Evolutionary conservation across 2,888 invertebrate species (phyloP), one percentile per base, ranked within the genome.

Genomic region (Leptopterna dolabrata): DNA sequence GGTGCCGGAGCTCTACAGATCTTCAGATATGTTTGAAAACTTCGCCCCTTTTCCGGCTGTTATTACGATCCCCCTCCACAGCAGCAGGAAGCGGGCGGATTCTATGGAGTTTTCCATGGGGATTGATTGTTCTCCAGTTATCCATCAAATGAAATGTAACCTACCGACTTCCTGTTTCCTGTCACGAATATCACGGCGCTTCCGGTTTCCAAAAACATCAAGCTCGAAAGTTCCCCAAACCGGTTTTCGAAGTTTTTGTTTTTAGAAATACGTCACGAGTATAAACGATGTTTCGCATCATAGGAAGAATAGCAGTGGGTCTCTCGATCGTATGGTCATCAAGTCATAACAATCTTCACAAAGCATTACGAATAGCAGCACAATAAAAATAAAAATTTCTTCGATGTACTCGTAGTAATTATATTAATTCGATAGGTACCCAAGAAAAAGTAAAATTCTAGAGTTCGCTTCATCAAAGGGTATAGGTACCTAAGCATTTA

Each of bases 111-210:
- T 76, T 73, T 76, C 36, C 30, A 36, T n/a, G n/a, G 19, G 73
- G 73, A 76, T 30, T 30, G 51, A 51, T 51, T 63, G 73, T 30
- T 19, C 73, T 30, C 36, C 73, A 30, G 30, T 14, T 19, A 30
- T 76, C 73, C 41, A 76, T 76, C 73, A 41, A 76, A 19, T 41
- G 36, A 41, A 76, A 76, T 76, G 41, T 76, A 36, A 76, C 36
- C 30, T 41, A 36, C 36, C 73, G n/a, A 6, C 36, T 76, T 76
- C 73, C 73, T 16, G 7, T 76, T 76, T 36, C 73, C 9, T 30
- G 30, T 36, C 30, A 3, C n/a, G 19, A 76, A 36, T 36, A 36
- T 14, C 6, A 16, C 6, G 36, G 36, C 3, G 36, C 14, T 36
- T 76, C 73, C 73, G 47, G 47, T 47, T 47, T 47, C 16, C 47